Percentiles rank a stretch among this genome's conserved stretches.
phyloP scores from a whole-genome alignment of 2,113 vertebrate genomes.

The Pardalotus punctatus region DNA sequence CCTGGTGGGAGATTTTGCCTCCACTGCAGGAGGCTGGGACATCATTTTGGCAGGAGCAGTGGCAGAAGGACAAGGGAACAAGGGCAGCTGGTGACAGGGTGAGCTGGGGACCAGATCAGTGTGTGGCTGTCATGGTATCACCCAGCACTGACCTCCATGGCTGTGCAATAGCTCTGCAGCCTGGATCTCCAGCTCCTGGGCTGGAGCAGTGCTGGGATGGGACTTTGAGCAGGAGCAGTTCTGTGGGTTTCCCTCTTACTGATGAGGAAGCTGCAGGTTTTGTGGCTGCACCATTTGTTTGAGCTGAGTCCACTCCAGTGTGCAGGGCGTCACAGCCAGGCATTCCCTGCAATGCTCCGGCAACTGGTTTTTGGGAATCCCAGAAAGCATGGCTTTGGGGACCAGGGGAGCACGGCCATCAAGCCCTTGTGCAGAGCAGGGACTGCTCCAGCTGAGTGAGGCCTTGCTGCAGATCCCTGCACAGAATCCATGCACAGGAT shows the following conservation, averaged over 20 bases:
- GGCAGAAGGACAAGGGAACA: neutral
- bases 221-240: neutral
- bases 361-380: neutral
- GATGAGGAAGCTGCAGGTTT: neutral
- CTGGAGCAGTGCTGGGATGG: neutral
- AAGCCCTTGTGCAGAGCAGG: accelerated
- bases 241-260: accelerated
- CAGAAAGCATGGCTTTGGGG: accelerated
- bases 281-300: neutral
- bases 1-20: neutral
- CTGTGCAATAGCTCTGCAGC: neutral
- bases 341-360: neutral
- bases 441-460: neutral
- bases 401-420: accelerated
- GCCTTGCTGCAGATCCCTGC: neutral
- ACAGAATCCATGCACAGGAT: neutral
- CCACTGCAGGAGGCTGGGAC: neutral
- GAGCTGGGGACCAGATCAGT: neutral
- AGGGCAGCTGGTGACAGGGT: accelerated
- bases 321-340: neutral
- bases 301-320: neutral
- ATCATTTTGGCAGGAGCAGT: neutral
- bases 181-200: neutral
- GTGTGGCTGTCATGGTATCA: neutral
- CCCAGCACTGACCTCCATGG: accelerated